Conservation (phyloP, 2,888 invertebrate genomes). For the Dorcus hopei region DNA sequence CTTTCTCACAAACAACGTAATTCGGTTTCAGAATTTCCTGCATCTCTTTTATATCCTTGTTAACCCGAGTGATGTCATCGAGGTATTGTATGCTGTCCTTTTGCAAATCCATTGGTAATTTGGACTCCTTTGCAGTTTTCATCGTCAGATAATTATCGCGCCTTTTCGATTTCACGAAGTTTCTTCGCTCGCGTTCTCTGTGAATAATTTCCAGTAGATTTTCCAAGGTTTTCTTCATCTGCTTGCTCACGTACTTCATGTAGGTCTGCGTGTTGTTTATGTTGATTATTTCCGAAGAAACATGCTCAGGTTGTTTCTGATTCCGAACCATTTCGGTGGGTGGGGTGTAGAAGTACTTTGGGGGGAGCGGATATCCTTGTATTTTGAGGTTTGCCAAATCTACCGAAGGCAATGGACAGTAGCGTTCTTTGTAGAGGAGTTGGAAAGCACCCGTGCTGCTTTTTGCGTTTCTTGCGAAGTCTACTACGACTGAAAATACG, state of each 20-base stretch:
- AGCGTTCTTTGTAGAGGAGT: constrained; percentile 36
- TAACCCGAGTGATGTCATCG: constrained; percentile 23
- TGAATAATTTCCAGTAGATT: constrained; percentile 29
- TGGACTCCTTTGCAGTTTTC: not conserved
- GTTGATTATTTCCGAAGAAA: constrained; percentile 23
- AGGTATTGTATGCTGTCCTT: constrained; percentile 18
- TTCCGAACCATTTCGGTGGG: constrained; percentile 9
- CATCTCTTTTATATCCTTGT: constrained; percentile 24
- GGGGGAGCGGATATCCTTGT: constrained; percentile 22
- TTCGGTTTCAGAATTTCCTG: constrained; percentile 22
- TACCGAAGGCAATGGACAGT: constrained; percentile 14
- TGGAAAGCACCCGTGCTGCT: constrained; percentile 61
- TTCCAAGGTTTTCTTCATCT: constrained; percentile 31
- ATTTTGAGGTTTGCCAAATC: constrained; percentile 16
- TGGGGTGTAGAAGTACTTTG: constrained; percentile 26
- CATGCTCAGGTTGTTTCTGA: constrained; percentile 5
- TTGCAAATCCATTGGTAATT: constrained; percentile 7
- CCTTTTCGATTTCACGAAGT: constrained; percentile 8
- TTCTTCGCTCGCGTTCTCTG: constrained; percentile 23
- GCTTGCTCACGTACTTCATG: constrained; percentile 31
- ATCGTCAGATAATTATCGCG: not conserved
- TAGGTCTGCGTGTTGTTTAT: constrained; percentile 25
- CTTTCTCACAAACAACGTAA: constrained; percentile 7
- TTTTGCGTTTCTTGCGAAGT: constrained; percentile 46
- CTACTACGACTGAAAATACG: constrained; percentile 54